A percentile compares a stretch with the other conserved stretches of the same genome.
These are phyloP conservation scores for Drosophila suboccidentalis DNA, from an alignment of 2,888 invertebrate species.

Conservation along the genomic window DNA sequence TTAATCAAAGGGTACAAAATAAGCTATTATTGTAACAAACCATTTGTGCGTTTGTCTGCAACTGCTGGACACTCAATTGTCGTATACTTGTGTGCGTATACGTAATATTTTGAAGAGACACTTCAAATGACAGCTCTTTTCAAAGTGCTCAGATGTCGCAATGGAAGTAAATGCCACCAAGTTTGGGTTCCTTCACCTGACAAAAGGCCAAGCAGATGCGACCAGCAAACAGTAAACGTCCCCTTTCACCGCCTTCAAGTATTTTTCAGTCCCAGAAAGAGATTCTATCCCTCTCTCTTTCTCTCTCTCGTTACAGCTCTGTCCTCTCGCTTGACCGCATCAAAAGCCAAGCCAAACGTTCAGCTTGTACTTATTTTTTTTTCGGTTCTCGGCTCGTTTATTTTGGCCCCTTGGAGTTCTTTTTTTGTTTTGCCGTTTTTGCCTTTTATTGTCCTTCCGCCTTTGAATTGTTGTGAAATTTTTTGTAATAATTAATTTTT, in stretches of 20 bases:
- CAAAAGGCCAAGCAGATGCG: slow-evolving; percentile 71
- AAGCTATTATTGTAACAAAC: slow-evolving; percentile 4
- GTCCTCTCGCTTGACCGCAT: slow-evolving; percentile 66
- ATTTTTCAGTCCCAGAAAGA: background rate
- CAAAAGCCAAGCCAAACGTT: slow-evolving; percentile 67
- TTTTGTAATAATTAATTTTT: slow-evolving; percentile 77
- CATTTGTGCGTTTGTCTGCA: slow-evolving; percentile 5
- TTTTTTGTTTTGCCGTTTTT: slow-evolving; percentile 42
- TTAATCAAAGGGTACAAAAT: background rate
- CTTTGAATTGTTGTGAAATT: slow-evolving; percentile 73
- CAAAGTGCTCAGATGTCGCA: background rate
- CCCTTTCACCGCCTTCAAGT: background rate
- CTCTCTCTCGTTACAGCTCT: background rate
- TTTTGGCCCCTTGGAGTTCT: slow-evolving; percentile 35
- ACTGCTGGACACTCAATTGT: slow-evolving; percentile 13
- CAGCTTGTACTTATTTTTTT: slow-evolving; percentile 56
- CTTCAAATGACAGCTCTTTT: slow-evolving; percentile 34
- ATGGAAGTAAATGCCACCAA: slow-evolving; percentile 44
- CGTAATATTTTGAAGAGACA: slow-evolving; percentile 10
- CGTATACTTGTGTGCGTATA: background rate
- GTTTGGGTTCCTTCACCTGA: slow-evolving; percentile 57
- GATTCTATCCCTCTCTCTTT: background rate
- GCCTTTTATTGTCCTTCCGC: slow-evolving; percentile 75
- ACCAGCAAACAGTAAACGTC: slow-evolving; percentile 37
- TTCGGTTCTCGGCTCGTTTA: slow-evolving; percentile 49